A percentile compares a stretch with the other conserved stretches of the same genome.
Evolutionary conservation across 1,140 invertebrate species (phyloP).

Genomic region (Lamellibrachia luymesi): DNA sequence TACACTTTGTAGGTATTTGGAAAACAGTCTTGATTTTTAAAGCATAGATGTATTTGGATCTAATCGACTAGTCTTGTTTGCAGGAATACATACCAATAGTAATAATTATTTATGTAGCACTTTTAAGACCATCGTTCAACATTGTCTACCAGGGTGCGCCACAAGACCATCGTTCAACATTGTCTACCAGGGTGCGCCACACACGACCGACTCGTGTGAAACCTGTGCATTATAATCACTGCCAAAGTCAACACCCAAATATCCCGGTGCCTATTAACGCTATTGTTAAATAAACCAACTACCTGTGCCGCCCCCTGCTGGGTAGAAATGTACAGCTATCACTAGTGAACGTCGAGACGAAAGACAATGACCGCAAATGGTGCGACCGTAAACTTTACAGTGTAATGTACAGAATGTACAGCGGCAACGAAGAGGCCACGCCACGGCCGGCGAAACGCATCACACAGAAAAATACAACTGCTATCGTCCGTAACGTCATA

Average conservation of each 20-base stretch:
- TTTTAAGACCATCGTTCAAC: not conserved
- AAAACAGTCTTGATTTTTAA: not conserved
- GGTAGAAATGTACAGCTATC: not conserved
- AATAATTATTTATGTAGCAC: not conserved
- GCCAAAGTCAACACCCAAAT: not conserved
- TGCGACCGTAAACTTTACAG: not conserved
- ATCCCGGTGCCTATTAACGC: not conserved
- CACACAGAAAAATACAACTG: not conserved
- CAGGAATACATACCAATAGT: not conserved
- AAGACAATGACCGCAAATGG: not conserved
- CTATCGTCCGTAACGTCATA: not conserved
- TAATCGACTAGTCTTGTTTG: not conserved
- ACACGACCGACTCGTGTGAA: not conserved
- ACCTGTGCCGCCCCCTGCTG: not conserved
- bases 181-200: not conserved
- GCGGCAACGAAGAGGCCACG: not conserved
- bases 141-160: not conserved
- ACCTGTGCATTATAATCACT: not conserved
- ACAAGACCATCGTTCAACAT: not conserved
- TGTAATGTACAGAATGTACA: constrained; percentile 1
- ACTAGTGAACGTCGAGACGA: not conserved
- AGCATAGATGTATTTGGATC: not conserved
- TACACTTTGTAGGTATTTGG: not conserved
- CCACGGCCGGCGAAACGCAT: not conserved
- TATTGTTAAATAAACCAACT: not conserved